phyloP scores from a whole-genome alignment of 2,113 vertebrate genomes.

The Manacus vitellinus region DNA sequence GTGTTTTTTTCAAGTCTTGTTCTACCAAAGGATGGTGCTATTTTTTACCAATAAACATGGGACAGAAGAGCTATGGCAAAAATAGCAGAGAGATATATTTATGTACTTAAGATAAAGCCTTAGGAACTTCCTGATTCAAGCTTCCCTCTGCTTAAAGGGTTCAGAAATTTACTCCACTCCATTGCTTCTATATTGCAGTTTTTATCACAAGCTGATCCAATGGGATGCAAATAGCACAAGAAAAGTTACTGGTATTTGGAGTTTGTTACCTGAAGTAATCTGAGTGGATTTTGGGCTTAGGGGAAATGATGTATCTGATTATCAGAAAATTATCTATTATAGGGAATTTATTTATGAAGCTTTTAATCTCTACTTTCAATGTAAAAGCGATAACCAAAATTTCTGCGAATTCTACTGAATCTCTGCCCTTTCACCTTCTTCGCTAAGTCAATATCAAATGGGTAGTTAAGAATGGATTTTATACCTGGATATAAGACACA shows the following conservation, averaged over 20 bases:
- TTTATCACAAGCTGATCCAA: neutral
- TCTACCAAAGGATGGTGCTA: neutral
- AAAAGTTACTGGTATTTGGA: neutral
- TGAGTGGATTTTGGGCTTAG: neutral
- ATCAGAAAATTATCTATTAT: neutral
- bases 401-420: neutral
- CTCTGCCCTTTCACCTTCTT: neutral
- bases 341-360: neutral
- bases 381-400: neutral
- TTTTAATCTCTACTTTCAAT: neutral
- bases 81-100: neutral
- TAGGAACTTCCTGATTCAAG: neutral
- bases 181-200: neutral
- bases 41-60: neutral
- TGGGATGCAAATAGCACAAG: neutral
- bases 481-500: neutral
- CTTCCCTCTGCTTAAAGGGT: neutral
- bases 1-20: neutral
- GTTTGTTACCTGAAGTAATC: neutral
- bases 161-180: neutral
- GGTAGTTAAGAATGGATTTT: neutral
- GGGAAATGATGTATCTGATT: neutral
- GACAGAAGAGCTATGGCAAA: neutral
- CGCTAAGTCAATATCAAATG: neutral
- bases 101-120: neutral